Base-by-base conservation (phyloP, 1,140 invertebrate genomes). In the Calliopsis andreniformis region DNA sequence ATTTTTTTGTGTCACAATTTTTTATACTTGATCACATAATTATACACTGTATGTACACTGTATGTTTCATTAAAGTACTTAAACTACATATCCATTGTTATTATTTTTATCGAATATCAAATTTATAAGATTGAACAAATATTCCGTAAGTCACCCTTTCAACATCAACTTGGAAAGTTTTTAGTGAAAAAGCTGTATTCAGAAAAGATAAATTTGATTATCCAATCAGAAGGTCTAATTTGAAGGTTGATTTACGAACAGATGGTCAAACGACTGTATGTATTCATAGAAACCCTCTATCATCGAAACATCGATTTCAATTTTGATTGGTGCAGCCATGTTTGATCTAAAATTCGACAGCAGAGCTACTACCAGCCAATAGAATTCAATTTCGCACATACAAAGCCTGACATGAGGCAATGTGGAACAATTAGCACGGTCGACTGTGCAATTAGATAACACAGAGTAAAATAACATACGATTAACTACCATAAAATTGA, bases 1-100 rank as follows among this genome's bases (percentile, higher is more conserved):
- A 95, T 90, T n/a, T n/a, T n/a, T 73, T 55, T 43, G 43, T 35
- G 32, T 25, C 56, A 28, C 62, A 18, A 56, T 68, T 10, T n/a
- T 61, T 78, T 25, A 39, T 30, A 67, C n/a, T n/a, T n/a, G n/a
- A 39, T 83, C 82, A 76, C 76, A 82, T 83, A 76, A 76, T 83
- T 83, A 56, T 63, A 16, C 51, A 51, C 35, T n/a, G n/a, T 35
- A n/a, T 16, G 32, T 16, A 61, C 45, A 14, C 18, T 25, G n/a
- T 42, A 28, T 39, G 51, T 56, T n/a, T 30, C 20, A 20, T 61
- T 39, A 25, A 8, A 66, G 30, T 14, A 56, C 39, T n/a, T 51
- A 62, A n/a, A 71, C 69, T 25, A 28, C 63, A 51, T 61, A 7
- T 51, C 18, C 49, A 55, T 56, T 51, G 53, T 58, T 49, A 62